These are phyloP conservation scores for Strix occidentalis DNA, from an alignment of 2,797 vertebrate genomes.

Conservation along the genomic window DNA sequence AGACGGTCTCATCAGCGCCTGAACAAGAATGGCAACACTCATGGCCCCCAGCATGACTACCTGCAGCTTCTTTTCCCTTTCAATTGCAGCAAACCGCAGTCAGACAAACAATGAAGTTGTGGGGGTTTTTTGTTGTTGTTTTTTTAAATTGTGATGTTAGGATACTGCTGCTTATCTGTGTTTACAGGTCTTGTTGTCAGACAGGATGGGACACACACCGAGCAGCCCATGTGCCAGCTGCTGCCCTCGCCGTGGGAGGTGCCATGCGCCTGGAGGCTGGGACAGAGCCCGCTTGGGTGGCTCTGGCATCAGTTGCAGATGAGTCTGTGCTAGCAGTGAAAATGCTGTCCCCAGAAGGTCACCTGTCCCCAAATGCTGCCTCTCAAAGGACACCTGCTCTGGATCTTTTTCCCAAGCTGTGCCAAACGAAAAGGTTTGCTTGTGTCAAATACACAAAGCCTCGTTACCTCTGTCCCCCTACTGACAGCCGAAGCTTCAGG, in stretches of 20 bases:
- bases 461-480: neutral
- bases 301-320: slow-evolving; percentile 1
- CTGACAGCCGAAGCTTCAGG: neutral
- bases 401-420: neutral
- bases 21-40: neutral
- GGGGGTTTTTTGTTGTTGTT: neutral
- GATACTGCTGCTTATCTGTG: neutral
- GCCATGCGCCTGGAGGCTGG: accelerated
- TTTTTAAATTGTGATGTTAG: neutral
- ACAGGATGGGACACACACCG: accelerated
- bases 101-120: neutral
- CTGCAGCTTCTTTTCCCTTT: neutral
- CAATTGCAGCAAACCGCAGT: neutral
- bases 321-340: neutral
- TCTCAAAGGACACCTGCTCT: neutral
- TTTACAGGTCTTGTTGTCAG: neutral
- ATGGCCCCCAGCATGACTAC: neutral
- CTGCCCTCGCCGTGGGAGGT: neutral
- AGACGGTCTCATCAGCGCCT: accelerated
- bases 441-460: neutral
- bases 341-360: neutral
- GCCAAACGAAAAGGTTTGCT: neutral
- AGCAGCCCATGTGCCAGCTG: neutral
- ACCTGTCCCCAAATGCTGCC: neutral
- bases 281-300: neutral